phyloP scores from a whole-genome alignment of 1,140 invertebrate genomes.

The Scaptomyza montana region DNA sequence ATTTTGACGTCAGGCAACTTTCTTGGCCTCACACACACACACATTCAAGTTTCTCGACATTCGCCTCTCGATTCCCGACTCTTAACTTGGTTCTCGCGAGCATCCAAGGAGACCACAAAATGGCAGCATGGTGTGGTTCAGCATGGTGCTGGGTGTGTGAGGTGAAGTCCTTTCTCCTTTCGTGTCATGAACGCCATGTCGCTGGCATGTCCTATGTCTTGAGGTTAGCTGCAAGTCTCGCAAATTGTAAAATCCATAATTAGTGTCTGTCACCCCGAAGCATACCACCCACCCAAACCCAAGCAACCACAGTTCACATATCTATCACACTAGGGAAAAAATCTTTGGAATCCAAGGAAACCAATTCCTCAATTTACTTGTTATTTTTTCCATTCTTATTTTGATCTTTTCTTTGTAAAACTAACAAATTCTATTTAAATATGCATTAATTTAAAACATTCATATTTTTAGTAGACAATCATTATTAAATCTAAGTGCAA shows the following conservation, averaged over 20 bases:
- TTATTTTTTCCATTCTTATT: too few species aligned
- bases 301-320: slow-evolving; percentile 4
- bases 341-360: too few species aligned
- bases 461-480: too few species aligned
- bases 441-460: too few species aligned
- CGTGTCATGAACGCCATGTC: slow-evolving; percentile 39
- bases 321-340: not conserved
- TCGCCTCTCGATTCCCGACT: not conserved
- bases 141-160: slow-evolving; percentile 29
- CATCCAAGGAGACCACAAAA: slow-evolving; percentile 56
- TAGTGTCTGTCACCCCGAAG: slow-evolving; percentile 68
- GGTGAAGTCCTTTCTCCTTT: not conserved
- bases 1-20: slow-evolving; percentile 46
- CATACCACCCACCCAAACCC: slow-evolving; percentile 22
- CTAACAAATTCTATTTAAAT: too few species aligned
- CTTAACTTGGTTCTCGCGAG: too few species aligned
- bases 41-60: slow-evolving; percentile 3
- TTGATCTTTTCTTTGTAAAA: too few species aligned
- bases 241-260: slow-evolving; percentile 81
- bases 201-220: slow-evolving; percentile 44
- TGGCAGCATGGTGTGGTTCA: slow-evolving; percentile 39
- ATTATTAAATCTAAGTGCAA: too few species aligned
- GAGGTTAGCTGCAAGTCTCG: slow-evolving; percentile 71
- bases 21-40: slow-evolving; percentile 18
- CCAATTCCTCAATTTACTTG: too few species aligned